Evolutionary conservation across 2,797 vertebrate genomes (phyloP).

Genomic region (Falco peregrinus): DNA sequence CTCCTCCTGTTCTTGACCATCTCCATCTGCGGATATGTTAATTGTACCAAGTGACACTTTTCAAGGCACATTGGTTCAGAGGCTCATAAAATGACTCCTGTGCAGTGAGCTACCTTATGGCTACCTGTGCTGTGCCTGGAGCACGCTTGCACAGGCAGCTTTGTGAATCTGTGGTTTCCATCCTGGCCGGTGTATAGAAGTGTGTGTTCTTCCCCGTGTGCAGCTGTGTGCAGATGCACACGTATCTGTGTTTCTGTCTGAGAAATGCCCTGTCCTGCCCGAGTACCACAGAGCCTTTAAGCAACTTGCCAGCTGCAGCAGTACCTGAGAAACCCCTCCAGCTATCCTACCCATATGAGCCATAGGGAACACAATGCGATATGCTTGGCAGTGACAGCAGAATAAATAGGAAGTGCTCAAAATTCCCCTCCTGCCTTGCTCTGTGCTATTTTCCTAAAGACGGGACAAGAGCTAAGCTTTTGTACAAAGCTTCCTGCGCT

Average conservation of each 20-base stretch:
- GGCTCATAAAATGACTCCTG: neutral
- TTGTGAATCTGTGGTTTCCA: neutral
- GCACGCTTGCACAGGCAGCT: neutral
- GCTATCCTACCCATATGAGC: neutral
- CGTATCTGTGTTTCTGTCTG: neutral
- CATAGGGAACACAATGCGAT: neutral
- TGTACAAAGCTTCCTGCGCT: neutral
- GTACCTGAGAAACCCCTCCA: neutral
- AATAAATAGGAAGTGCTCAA: neutral
- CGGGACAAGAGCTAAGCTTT: neutral
- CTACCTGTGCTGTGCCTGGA: neutral
- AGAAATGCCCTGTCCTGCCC: neutral
- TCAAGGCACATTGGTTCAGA: neutral
- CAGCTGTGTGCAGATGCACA: neutral
- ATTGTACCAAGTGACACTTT: neutral
- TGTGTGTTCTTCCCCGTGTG: too few relatives aligned
- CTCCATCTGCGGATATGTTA: neutral
- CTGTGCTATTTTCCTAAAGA: neutral
- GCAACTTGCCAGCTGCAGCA: neutral
- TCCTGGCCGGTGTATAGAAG: neutral
- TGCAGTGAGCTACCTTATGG: fast-evolving
- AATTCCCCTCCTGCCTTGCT: neutral
- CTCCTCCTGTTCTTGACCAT: neutral
- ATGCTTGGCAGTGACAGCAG: neutral
- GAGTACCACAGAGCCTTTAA: neutral